These are phyloP conservation scores for Urocyon cinereoargenteus DNA, from an alignment of 2,797 vertebrate species.

Conservation along the genomic window DNA sequence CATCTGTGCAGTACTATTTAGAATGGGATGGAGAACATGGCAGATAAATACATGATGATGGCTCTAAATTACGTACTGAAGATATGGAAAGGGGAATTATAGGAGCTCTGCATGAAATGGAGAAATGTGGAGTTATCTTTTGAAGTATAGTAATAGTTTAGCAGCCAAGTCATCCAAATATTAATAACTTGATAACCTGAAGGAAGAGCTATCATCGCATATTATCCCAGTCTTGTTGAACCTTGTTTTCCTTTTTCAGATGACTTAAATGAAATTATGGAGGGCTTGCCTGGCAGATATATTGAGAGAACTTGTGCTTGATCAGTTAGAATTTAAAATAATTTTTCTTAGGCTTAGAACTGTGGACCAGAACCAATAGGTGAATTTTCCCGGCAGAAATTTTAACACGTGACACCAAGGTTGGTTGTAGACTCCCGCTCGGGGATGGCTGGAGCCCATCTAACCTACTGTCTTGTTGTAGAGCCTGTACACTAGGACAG, in stretches of 20 bases:
- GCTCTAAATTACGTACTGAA: not conserved
- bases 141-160: not conserved
- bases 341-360: not conserved
- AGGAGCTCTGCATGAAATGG: not conserved
- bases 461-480: not conserved
- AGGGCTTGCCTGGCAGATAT: not conserved
- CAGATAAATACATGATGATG: not conserved
- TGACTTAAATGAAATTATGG: not conserved
- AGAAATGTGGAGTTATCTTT: not conserved
- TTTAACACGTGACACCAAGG: not conserved
- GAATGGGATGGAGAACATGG: not conserved
- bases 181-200: not conserved
- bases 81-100: not conserved
- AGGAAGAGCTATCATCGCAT: not conserved
- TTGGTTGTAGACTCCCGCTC: not conserved
- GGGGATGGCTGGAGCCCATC: not conserved
- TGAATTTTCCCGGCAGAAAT: not conserved
- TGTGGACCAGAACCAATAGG: not conserved
- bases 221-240: not conserved
- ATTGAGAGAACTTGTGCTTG: not conserved
- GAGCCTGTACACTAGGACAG: not conserved
- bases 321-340: not conserved
- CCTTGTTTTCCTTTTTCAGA: not conserved
- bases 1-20: not conserved
- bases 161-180: not conserved